These are phyloP conservation scores for Chloromyia formosa DNA, from an alignment of 2,888 invertebrate species.

Conservation along the genomic window DNA sequence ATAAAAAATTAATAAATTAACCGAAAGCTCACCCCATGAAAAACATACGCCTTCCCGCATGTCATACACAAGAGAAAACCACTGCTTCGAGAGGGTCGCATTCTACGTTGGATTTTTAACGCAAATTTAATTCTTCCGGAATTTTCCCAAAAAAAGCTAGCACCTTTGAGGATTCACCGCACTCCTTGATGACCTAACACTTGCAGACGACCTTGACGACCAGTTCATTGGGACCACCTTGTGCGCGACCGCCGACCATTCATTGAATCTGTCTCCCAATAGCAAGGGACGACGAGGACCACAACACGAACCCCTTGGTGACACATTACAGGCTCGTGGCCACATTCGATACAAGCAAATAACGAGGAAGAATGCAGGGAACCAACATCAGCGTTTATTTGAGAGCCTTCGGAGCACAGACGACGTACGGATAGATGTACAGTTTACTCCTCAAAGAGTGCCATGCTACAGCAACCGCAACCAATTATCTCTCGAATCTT, in stretches of 20 bases:
- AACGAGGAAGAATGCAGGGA: conserved; percentile 3
- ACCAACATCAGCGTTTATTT: conserved; percentile 27
- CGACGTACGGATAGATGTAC: background rate
- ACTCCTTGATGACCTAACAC: conserved; percentile 35
- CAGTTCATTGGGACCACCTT: conserved; percentile 8
- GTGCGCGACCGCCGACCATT: conserved; percentile 23
- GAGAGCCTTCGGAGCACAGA: conserved; percentile 12
- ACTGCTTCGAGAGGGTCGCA: conserved; percentile 53
- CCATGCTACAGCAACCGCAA: no score
- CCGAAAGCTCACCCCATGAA: background rate
- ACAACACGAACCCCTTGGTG: background rate
- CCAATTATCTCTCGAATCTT: background rate
- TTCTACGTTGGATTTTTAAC: conserved; percentile 13
- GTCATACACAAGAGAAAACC: no score
- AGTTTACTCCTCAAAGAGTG: background rate
- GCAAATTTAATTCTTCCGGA: no score
- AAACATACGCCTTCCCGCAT: conserved; percentile 31
- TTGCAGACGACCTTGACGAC: conserved; percentile 17
- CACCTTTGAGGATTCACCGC: conserved; percentile 3
- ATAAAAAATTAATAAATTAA: background rate
- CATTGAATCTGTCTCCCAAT: background rate
- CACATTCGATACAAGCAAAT: no score
- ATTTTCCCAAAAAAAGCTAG: no score
- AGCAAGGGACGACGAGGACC: background rate
- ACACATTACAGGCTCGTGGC: no score